phyloP scores from a whole-genome alignment of 1,140 invertebrate genomes.

The Ostrea edulis region DNA sequence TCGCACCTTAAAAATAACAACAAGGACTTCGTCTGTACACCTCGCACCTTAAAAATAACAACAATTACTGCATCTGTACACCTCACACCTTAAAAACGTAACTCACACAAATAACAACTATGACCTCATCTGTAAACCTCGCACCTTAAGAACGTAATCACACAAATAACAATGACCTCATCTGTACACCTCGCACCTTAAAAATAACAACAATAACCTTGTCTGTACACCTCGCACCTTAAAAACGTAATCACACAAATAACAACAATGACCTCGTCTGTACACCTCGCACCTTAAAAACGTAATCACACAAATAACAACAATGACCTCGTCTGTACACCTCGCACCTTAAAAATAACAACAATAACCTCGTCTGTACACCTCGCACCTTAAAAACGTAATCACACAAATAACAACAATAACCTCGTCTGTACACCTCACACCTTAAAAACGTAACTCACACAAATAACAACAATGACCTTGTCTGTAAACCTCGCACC shows the following conservation, averaged over 20 bases:
- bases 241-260: constrained; percentile 41
- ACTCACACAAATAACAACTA: constrained; percentile 38
- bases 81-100: constrained; percentile 79
- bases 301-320: constrained; percentile 19
- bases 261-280: constrained; percentile 84
- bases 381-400: constrained; percentile 79
- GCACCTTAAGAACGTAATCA: constrained; percentile 72
- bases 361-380: constrained; percentile 86
- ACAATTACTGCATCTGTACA: constrained; percentile 86
- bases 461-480: constrained; percentile 81
- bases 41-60: constrained; percentile 1
- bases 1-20: constrained; percentile 77
- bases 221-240: constrained; percentile 84
- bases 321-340: constrained; percentile 87
- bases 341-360: constrained; percentile 77
- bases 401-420: constrained; percentile 74
- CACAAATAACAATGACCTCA: constrained; percentile 82
- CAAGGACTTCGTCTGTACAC: too few species aligned
- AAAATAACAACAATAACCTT: constrained; percentile 82
- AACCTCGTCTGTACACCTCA: constrained; percentile 86
- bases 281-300: constrained; percentile 82
- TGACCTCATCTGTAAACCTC: constrained; percentile 86
- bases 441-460: constrained; percentile 68
- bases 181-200: constrained; percentile 84
- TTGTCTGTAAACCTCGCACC: constrained; percentile 84